Percentiles rank a stretch among this genome's conserved stretches.
phyloP scores from a whole-genome alignment of 2,113 vertebrate species.

The Nestor notabilis region DNA sequence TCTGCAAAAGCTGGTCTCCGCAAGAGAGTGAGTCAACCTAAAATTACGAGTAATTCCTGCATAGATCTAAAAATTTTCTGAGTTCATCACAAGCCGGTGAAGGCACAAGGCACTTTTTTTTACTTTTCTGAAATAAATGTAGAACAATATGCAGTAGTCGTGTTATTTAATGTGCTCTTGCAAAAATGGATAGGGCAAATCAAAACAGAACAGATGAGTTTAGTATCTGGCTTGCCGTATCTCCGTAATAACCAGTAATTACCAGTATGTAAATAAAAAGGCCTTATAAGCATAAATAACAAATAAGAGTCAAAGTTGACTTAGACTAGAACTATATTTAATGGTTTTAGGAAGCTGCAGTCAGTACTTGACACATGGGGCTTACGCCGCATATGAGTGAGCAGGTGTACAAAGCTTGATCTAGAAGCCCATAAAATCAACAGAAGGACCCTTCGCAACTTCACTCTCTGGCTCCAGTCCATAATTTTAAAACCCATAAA shows the following conservation, averaged over 20 bases:
- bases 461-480: not conserved
- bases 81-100: not conserved
- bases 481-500: not conserved
- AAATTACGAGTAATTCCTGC: not conserved
- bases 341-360: not conserved
- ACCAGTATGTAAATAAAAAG: not conserved
- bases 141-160: not conserved
- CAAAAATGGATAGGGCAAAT: not conserved
- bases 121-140: not conserved
- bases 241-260: not conserved
- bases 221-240: not conserved
- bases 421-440: not conserved
- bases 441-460: not conserved
- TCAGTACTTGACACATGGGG: accelerated
- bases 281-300: not conserved
- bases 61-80: not conserved
- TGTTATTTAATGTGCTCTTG: not conserved
- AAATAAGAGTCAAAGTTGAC: not conserved
- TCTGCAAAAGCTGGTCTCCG: not conserved
- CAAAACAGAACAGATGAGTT: not conserved
- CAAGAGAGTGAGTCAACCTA: not conserved
- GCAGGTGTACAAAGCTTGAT: not conserved
- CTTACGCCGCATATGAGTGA: accelerated
- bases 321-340: not conserved
- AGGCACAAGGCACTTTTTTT: not conserved